A percentile compares a stretch with the other conserved stretches of the same genome.
Conservation (phyloP, 2,797 vertebrate species). For the Tragopan temminckii region DNA sequence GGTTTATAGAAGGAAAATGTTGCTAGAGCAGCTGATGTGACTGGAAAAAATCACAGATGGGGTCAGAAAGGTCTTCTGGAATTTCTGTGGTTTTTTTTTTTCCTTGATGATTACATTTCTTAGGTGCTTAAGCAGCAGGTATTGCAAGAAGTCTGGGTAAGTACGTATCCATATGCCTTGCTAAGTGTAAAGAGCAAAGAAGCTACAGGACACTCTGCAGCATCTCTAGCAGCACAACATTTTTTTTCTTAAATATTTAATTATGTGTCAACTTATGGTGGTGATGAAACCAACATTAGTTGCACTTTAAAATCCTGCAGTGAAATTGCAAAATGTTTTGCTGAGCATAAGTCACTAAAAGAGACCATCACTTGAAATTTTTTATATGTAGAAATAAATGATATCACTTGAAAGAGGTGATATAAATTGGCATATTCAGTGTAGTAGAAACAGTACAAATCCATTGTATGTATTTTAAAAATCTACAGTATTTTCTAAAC, state of each 20-base stretch:
- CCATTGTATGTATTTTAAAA: background rate
- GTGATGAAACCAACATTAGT: background rate
- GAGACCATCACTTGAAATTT: background rate
- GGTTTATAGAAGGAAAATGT: background rate
- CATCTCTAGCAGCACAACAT: background rate
- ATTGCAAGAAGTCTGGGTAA: background rate
- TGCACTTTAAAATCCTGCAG: background rate
- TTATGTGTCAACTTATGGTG: background rate
- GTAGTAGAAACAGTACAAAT: background rate
- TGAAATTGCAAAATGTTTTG: background rate
- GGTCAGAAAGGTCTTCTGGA: background rate
- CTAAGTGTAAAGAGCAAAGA: background rate
- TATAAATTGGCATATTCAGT: background rate
- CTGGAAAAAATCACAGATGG: background rate
- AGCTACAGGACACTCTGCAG: background rate
- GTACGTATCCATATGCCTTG: background rate
- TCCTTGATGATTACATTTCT: background rate
- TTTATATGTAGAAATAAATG: background rate
- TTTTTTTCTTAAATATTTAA: background rate
- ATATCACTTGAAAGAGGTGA: background rate
- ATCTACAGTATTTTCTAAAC: background rate
- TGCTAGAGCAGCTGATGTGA: background rate
- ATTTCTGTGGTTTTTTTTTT: fast-evolving
- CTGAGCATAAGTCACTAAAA: background rate
- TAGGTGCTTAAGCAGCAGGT: background rate